Conservation (phyloP, 2,797 vertebrate genomes). For the Melopsittacus undulatus region DNA sequence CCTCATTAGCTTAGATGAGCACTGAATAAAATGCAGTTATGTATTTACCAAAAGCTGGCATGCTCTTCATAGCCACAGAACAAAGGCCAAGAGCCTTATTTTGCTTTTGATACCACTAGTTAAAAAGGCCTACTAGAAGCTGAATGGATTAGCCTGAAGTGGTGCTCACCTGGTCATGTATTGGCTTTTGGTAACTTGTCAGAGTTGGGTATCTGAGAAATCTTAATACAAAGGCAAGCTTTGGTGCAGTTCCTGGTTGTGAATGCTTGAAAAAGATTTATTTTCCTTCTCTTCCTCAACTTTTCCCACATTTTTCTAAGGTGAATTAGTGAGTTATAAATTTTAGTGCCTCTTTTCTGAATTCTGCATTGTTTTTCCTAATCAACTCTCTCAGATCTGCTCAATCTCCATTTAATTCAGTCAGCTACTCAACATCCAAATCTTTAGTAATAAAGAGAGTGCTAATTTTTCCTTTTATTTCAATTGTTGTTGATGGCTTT, state of each 20-base stretch:
- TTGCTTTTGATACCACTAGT: neutral
- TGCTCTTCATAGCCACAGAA: neutral
- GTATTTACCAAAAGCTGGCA: neutral
- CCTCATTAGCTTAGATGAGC: neutral
- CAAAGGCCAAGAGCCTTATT: slow-evolving; percentile 14
- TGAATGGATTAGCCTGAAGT: neutral
- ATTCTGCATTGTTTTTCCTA: slow-evolving; percentile 24
- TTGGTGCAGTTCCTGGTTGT: neutral
- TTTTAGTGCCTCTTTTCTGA: slow-evolving; percentile 19
- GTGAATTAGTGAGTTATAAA: slow-evolving; percentile 12
- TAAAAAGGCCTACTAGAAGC: neutral
- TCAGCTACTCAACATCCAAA: slow-evolving; percentile 48
- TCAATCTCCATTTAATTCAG: slow-evolving; percentile 58
- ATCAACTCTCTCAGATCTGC: slow-evolving; percentile 36
- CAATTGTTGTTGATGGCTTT: slow-evolving; percentile 47
- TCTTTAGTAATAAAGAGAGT: slow-evolving; percentile 45
- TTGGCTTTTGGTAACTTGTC: neutral
- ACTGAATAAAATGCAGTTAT: slow-evolving; percentile 13
- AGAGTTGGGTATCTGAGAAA: neutral
- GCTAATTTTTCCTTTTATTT: slow-evolving; percentile 63
- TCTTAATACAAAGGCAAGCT: neutral
- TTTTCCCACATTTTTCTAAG: neutral
- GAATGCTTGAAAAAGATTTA: neutral
- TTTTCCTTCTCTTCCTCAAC: neutral
- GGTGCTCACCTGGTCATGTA: neutral